These are phyloP conservation scores for Thryonomys swinderianus DNA, from an alignment of 2,113 vertebrate genomes.

Conservation along the genomic window DNA sequence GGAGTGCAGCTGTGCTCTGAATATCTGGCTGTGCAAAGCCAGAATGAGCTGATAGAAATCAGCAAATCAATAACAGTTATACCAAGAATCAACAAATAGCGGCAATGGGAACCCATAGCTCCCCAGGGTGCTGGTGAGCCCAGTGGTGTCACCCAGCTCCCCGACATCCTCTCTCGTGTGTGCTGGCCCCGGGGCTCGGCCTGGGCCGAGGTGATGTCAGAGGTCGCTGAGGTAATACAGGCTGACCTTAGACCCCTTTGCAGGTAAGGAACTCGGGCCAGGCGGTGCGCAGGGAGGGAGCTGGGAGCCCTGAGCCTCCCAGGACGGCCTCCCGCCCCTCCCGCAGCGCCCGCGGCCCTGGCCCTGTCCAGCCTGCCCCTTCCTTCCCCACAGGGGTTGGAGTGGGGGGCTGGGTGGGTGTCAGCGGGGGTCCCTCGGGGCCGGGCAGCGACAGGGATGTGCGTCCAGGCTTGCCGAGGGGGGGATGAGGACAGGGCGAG, in stretches of 20 bases:
- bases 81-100: background rate
- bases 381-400: background rate
- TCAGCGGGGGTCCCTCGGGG: background rate
- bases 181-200: too few relatives aligned
- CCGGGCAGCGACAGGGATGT: background rate
- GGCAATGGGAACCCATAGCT: background rate
- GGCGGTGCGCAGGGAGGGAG: background rate
- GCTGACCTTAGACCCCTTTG: background rate
- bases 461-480: too few relatives aligned
- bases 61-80: background rate
- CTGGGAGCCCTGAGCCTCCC: background rate
- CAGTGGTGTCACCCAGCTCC: accelerated
- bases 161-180: accelerated
- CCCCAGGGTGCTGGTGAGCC: accelerated
- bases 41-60: background rate
- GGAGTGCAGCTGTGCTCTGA: background rate
- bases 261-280: background rate
- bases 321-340: background rate
- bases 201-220: background rate
- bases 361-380: background rate
- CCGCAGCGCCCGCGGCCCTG: background rate
- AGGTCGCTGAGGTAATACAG: background rate
- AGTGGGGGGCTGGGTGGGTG: background rate
- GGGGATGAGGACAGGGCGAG: background rate
- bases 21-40: conserved; percentile 14